phyloP scores from a whole-genome alignment of 2,797 vertebrate species.

The Dryobates pubescens region DNA sequence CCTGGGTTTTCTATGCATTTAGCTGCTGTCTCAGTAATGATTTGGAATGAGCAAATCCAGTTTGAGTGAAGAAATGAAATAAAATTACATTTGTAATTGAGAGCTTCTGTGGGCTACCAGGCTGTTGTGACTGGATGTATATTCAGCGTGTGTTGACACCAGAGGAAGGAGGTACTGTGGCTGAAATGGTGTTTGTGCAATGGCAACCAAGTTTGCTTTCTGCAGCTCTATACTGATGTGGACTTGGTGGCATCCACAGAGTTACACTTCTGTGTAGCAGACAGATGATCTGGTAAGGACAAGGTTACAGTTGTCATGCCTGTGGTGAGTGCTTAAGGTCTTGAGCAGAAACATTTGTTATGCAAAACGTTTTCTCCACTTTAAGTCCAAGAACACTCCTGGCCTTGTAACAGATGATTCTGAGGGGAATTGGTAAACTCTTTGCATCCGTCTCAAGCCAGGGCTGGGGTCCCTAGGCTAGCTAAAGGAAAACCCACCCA shows the following conservation, averaged over 20 bases:
- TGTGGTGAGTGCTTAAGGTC: neutral
- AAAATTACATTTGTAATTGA: conserved; percentile 89
- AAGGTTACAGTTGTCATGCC: fast-evolving
- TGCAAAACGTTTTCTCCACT: neutral
- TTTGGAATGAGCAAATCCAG: conserved; percentile 80
- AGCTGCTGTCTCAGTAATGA: conserved; percentile 74
- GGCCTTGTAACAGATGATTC: neutral
- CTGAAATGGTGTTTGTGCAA: neutral
- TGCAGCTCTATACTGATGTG: fast-evolving
- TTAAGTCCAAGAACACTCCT: neutral
- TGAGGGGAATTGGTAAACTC: neutral
- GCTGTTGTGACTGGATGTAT: neutral
- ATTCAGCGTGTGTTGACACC: fast-evolving
- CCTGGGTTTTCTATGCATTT: conserved; percentile 52
- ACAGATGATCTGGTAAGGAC: neutral
- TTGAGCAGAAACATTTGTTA: neutral
- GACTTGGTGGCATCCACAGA: neutral
- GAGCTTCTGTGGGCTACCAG: conserved; percentile 1
- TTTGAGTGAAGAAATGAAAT: conserved; percentile 85
- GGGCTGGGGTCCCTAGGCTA: neutral
- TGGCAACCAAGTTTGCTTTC: neutral
- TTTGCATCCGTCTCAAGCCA: neutral
- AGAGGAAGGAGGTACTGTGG: neutral
- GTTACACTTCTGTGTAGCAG: neutral
- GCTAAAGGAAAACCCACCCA: neutral